Evolutionary conservation across 2,797 vertebrate genomes (phyloP).

Genomic region (Selene dorsalis): DNA sequence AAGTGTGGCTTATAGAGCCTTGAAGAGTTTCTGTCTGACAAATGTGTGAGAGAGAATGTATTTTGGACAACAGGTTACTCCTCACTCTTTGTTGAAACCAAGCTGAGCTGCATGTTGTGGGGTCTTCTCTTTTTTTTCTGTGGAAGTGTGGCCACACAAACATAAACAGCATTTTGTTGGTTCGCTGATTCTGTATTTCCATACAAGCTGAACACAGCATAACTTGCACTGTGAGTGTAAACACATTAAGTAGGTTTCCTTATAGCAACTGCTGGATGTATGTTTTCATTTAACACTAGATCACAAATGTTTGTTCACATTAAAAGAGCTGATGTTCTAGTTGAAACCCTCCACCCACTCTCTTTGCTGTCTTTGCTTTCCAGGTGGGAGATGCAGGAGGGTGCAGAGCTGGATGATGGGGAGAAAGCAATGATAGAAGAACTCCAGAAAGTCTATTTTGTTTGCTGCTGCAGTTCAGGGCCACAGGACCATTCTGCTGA

Average conservation of each 20-base stretch:
- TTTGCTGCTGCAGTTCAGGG: constrained; percentile 65
- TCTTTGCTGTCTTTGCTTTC: constrained; percentile 68
- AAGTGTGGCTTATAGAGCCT: constrained; percentile 13
- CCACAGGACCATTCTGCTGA: constrained; percentile 59
- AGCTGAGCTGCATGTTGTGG: neutral
- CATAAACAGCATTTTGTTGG: neutral
- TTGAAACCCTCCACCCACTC: constrained; percentile 3
- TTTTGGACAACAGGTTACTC: constrained; percentile 29
- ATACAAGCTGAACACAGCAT: neutral
- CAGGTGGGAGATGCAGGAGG: constrained; percentile 96
- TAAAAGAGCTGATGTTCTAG: constrained; percentile 48
- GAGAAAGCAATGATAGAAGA: constrained; percentile 88
- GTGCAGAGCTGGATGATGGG: constrained; percentile 87
- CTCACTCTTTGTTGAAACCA: constrained; percentile 15
- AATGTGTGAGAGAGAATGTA: constrained; percentile 4
- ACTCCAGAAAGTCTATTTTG: constrained; percentile 86
- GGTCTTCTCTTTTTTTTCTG: constrained; percentile 9
- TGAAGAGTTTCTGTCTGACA: constrained; percentile 14
- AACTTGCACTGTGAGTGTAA: neutral
- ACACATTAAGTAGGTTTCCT: neutral
- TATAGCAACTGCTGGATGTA: neutral
- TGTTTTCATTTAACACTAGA: constrained; percentile 37
- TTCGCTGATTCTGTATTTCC: neutral
- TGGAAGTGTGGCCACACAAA: neutral
- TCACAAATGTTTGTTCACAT: constrained; percentile 33